Evolutionary conservation across 2,113 vertebrate genomes (phyloP), one percentile per base, ranked within the genome.

Genomic region (Cochlearius cochlearius): DNA sequence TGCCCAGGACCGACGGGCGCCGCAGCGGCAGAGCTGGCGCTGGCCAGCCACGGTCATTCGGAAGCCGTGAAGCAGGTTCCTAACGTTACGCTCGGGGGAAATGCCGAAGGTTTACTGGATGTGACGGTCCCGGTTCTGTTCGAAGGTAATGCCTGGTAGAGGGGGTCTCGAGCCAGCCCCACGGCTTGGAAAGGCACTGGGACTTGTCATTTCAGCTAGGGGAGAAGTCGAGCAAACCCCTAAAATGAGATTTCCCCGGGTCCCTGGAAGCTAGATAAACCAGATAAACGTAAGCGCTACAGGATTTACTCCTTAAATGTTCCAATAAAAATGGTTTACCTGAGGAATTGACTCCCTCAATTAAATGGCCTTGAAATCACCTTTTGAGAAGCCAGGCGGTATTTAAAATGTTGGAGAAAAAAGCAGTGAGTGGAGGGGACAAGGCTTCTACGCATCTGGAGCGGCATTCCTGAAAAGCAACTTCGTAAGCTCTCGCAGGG

Each of bases 321-420:
- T 86, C 62, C 73, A 90, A 92, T 86, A 85, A 93, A 96, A 94
- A 69, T 43, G 84, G 71, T 79, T 92, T 90, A 88, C 71, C 66
- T 52, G 77, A 86, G 67, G 66, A 95, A 85, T 96, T 86, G 39
- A 49, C 74, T 95, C 91, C 53, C 50, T 94, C 85, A 92, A 62
- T 95, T 79, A 88, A 81, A 58, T 88, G 81, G 74, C 90, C 81
- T 94, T 86, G 82, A 60, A 92, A 73, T 96, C 94, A 92, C 85
- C 78, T 96, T 94, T 86, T 73, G 88, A 58, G 88, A 91, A 86
- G 78, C 22, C 36, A 64, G 62, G 58, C 0, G 0, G 43, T 64
- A 49, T 38, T 79, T 91, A 64, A 86, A 85, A 55, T 5, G 29
- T 60, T 60, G 84, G 72, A 87, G 69, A 19, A 63, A 68, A 68